Base-by-base conservation (phyloP, 2,113 vertebrate genomes). In the Cynopterus brachyotis region DNA sequence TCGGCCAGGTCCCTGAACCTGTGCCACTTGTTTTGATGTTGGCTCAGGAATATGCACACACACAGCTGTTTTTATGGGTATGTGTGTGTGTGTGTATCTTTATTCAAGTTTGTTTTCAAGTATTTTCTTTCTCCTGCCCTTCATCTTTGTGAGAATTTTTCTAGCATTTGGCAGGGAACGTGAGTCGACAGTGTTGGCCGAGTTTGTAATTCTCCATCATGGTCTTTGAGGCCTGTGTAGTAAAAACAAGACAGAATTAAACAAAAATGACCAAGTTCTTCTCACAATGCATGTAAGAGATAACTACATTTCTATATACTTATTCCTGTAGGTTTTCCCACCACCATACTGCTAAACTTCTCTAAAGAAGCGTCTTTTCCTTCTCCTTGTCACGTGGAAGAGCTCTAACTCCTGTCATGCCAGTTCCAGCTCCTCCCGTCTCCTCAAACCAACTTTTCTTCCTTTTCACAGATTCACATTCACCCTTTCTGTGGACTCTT, bases 271-370 rank as follows among this genome's bases (percentile, higher is more conserved):
- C 55, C 2, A 15, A 37, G 57, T 55, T 32, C 47, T 47, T 73
- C n/a, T 79, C 24, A 37, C 50, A 28, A 8, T 15, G 16, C n/a
- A 9, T 2, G 13, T 12, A 16, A 24, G 24, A 1, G 1, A 13
- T n/a, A 32, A 7, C 42, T 30, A 19, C 24, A 2, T 5, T 40
- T 24, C 32, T 64, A 2, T 1, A 0, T 1, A 0, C 9, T 30
- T 9, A 60, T 66, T 69, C 30, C 47, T 8, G 1, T 4, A 4
- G 12, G 3, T 9, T 19, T 94, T 28, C 47, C 47, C 8, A 3
- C 40, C 20, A 2, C 15, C 1, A 2, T 15, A 4, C 22, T 9
- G 26, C 19, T 20, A 3, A 60, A 13, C n/a, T 42, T 47, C 53
- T 53, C 5, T 3, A 2, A 15, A 30, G 28, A 45, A 69, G 20